Percentiles rank a stretch among this genome's conserved stretches.
phyloP scores from a whole-genome alignment of 1,140 invertebrate species.

The Aplysia californica region DNA sequence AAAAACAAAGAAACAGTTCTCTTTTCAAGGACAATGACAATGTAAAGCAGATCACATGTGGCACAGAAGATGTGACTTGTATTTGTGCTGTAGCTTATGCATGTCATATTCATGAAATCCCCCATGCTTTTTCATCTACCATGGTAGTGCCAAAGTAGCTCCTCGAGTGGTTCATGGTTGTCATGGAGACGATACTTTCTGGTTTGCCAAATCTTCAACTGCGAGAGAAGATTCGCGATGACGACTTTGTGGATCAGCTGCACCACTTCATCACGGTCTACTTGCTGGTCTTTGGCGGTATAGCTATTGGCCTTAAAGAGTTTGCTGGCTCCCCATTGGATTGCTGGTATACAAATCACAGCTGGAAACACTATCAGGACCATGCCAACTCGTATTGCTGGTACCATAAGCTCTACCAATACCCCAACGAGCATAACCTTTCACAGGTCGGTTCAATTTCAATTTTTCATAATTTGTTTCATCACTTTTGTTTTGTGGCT shows the following conservation, averaged over 20 bases:
- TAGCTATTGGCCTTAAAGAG: conserved; percentile 88
- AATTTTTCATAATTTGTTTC: neutral
- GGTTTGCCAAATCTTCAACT: conserved; percentile 21
- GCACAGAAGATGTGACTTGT: too few relatives aligned
- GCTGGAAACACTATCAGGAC: conserved; percentile 22
- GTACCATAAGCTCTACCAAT: conserved; percentile 16
- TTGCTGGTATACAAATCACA: conserved; percentile 69
- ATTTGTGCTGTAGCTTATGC: too few relatives aligned
- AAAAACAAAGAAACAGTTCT: too few relatives aligned
- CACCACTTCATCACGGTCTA: conserved; percentile 73
- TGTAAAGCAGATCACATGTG: too few relatives aligned
- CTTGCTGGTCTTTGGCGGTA: conserved; percentile 81
- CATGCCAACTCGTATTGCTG: conserved; percentile 29
- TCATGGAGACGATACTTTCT: conserved; percentile 22
- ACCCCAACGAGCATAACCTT: conserved; percentile 1
- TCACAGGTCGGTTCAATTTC: neutral
- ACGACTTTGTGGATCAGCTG: conserved; percentile 41
- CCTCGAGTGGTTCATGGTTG: too few relatives aligned
- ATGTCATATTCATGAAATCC: too few relatives aligned
- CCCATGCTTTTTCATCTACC: too few relatives aligned
- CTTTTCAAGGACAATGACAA: too few relatives aligned
- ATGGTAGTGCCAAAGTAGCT: too few relatives aligned
- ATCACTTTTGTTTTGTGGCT: neutral
- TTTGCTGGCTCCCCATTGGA: conserved; percentile 92
- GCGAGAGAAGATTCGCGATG: conserved; percentile 30